Conservation (phyloP, 2,113 vertebrate species). For the Oreochromis tanganicae region DNA sequence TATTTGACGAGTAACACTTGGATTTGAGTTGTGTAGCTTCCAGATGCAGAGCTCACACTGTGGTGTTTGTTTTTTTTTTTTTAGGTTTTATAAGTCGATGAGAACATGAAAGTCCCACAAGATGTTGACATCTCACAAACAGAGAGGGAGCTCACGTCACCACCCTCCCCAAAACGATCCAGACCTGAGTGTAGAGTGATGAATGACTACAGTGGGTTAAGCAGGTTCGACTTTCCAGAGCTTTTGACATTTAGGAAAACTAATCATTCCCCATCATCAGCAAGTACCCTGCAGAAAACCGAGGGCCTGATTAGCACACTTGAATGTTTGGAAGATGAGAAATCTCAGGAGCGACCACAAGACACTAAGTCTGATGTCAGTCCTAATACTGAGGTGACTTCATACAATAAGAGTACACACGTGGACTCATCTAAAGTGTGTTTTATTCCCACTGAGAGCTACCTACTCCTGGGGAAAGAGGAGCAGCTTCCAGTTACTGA, state of each 20-base stretch:
- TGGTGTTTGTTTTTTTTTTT: conserved; percentile 23
- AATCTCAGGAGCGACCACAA: neutral
- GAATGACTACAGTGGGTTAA: neutral
- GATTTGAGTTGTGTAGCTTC: neutral
- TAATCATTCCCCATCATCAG: neutral
- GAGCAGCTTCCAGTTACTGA: conserved; percentile 3
- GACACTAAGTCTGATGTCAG: neutral
- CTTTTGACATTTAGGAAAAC: neutral
- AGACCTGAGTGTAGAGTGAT: conserved; percentile 3
- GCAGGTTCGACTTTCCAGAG: neutral
- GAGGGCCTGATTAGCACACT: neutral
- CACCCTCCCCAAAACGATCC: conserved; percentile 30
- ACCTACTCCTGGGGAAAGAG: neutral
- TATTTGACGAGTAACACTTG: neutral
- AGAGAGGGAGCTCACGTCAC: neutral
- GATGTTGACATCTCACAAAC: neutral
- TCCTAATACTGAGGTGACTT: neutral
- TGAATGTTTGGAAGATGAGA: neutral
- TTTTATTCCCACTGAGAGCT: neutral
- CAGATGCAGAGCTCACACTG: neutral
- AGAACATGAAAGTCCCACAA: conserved; percentile 36
- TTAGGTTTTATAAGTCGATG: neutral
- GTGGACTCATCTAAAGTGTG: neutral
- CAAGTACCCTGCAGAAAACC: neutral
- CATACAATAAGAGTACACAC: neutral